Evolutionary conservation across 2,888 invertebrate genomes (phyloP), one percentile per base, ranked within the genome.

Genomic region (Acholoe squamosa): DNA sequence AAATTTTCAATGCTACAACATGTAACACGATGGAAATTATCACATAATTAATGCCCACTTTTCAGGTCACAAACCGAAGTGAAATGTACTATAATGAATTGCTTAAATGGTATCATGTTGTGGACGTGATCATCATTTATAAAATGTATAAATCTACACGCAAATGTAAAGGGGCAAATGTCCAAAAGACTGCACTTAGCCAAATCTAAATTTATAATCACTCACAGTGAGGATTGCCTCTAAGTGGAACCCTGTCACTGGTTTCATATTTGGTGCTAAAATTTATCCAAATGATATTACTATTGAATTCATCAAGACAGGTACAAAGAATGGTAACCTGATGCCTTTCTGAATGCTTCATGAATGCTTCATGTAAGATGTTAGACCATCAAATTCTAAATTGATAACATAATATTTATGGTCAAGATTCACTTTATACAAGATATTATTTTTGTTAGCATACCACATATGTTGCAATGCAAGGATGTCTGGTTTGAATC

Each of bases 191-290:
- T 71, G 71, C 71, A 28, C 28, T n/a, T n/a, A n/a, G 71, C 31
- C n/a, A n/a, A n/a, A 14, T 61, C 1, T 3, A n/a, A 61, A n/a
- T n/a, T n/a, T n/a, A n/a, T 19, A 28, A 28, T 71, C 14, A 1
- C 25, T 71, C 31, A 14, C 71, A 5, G 3, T 71, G 71, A 28
- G 71, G 28, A 7, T 71, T 71, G 19, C 28, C 28, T 28, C 71
- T 28, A 25, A 28, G 71, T 22, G 31, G 28, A 25, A 71, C 71
- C 71, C 22, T n/a, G 28, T 14, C 71, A 28, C 71, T 71, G 71
- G 71, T 71, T 71, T 71, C 71, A 71, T 71, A 25, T 71, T 71
- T 71, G 71, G 71, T 71, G 71, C 71, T 71, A 71, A 25, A 71
- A 14, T 25, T 22, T 14, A 71, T n/a, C 5, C 22, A 61, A n/a